phyloP scores from a whole-genome alignment of 1,140 invertebrate genomes.

The Homalodisca vitripennis region DNA sequence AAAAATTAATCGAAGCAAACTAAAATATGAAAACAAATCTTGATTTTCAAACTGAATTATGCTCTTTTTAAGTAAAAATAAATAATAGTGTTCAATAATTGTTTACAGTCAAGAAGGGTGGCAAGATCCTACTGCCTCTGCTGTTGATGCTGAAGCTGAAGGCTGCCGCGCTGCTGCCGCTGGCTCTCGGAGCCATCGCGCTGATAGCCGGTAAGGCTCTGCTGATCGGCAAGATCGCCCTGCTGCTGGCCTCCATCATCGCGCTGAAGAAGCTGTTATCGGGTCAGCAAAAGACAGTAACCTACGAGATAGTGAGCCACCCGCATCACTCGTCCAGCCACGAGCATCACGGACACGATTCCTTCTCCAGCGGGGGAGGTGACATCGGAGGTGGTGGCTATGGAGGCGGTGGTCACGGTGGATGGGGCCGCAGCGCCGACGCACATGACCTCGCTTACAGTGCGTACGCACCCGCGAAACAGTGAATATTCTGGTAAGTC shows the following conservation, averaged over 20 bases:
- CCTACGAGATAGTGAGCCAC: slow-evolving; percentile 79
- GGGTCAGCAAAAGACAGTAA: slow-evolving; percentile 73
- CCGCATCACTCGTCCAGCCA: slow-evolving; percentile 70
- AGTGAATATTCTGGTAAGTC: slow-evolving; percentile 15
- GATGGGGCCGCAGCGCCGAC: slow-evolving; percentile 65
- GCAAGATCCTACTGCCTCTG: slow-evolving; percentile 73
- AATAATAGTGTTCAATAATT: no score
- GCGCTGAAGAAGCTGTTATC: slow-evolving; percentile 75
- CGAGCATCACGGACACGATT: slow-evolving; percentile 53
- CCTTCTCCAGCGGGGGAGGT: slow-evolving; percentile 48
- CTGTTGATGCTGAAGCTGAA: slow-evolving; percentile 72
- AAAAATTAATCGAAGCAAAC: no score
- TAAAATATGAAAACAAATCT: no score
- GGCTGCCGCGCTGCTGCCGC: slow-evolving; percentile 70
- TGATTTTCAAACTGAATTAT: no score
- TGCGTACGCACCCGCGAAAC: slow-evolving; percentile 58
- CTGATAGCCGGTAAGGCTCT: slow-evolving; percentile 81
- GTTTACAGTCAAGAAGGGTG: slow-evolving; percentile 61
- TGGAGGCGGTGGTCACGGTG: slow-evolving; percentile 55
- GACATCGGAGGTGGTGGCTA: slow-evolving; percentile 34
- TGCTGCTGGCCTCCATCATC: slow-evolving; percentile 77
- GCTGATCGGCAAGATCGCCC: slow-evolving; percentile 77
- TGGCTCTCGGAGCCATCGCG: slow-evolving; percentile 75
- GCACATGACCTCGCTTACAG: slow-evolving; percentile 73
- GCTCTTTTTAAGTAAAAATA: no score